Evolutionary conservation across 2,888 invertebrate species (phyloP).

Genomic region (Metopia argyrocephala): DNA sequence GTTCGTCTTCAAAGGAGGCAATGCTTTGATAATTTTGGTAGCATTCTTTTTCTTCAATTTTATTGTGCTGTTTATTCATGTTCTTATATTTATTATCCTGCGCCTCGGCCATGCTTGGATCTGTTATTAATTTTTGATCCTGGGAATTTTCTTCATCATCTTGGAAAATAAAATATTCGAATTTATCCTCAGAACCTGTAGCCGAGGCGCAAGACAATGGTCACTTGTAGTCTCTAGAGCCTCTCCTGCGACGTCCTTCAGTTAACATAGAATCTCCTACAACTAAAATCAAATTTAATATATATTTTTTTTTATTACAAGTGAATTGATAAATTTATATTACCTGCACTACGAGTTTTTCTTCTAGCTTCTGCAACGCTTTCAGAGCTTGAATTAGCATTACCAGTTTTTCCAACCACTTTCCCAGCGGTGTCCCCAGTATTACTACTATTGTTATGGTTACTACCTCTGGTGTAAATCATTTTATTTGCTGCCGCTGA

Average conservation of each 20-base stretch:
- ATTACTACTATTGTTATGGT: constrained; percentile 18
- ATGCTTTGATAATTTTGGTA: constrained; percentile 43
- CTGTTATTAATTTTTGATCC: constrained; percentile 54
- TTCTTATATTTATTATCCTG: constrained; percentile 64
- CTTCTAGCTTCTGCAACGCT: constrained; percentile 78
- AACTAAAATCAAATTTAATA: constrained; percentile 66
- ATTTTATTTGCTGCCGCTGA: constrained; percentile 77
- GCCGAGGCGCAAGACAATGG: constrained; percentile 80
- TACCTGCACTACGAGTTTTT: constrained; percentile 87
- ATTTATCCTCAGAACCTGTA: constrained; percentile 70
- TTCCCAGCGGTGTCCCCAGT: constrained; percentile 64
- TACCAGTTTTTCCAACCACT: constrained; percentile 72
- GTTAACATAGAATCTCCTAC: constrained; percentile 75
- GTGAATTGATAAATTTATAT: constrained; percentile 31
- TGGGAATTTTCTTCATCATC: constrained; percentile 68
- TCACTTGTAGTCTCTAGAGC: constrained; percentile 88
- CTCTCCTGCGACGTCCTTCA: constrained; percentile 81
- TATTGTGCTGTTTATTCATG: constrained; percentile 19
- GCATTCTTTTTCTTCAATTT: constrained; percentile 2
- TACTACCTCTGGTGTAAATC: constrained; percentile 74
- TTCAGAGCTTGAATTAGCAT: constrained; percentile 67
- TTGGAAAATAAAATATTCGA: constrained; percentile 62
- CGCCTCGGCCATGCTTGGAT: constrained; percentile 72
- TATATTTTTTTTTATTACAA: neutral
- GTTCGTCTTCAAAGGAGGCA: constrained; percentile 50